phyloP scores from a whole-genome alignment of 2,888 invertebrate species.

The Globia sparganii region DNA sequence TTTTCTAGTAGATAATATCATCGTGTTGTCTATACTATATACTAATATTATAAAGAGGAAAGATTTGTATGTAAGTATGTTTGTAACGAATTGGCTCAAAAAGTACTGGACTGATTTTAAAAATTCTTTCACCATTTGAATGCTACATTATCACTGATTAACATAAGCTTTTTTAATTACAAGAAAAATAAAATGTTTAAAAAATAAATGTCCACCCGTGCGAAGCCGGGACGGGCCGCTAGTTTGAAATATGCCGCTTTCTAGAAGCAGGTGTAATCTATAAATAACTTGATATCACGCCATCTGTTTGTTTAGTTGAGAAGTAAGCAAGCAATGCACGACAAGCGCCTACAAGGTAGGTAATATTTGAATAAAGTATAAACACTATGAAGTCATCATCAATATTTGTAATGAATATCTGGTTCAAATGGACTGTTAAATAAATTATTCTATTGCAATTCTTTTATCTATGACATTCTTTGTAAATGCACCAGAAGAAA shows the following conservation, averaged over 20 bases:
- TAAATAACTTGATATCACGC: conserved; percentile 35
- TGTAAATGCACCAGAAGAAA: conserved; percentile 40
- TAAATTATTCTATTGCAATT: not conserved
- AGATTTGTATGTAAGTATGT: no score
- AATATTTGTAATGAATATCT: conserved; percentile 14
- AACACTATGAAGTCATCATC: not conserved
- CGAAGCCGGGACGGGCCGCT: no score
- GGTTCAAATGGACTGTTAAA: not conserved
- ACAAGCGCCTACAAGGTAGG: not conserved
- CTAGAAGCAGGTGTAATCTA: not conserved
- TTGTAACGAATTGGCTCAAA: no score
- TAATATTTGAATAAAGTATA: conserved; percentile 1
- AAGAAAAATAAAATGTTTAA: no score
- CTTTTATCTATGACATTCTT: conserved; percentile 42
- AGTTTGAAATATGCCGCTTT: conserved; percentile 27
- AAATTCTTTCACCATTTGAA: no score
- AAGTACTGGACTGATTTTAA: no score
- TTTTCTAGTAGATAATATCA: not conserved
- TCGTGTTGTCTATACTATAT: no score
- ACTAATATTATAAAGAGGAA: no score
- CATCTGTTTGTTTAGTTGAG: conserved; percentile 56
- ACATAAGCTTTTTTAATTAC: no score
- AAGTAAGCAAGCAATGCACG: conserved; percentile 18
- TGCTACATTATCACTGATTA: no score
- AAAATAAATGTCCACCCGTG: no score